phyloP scores from a whole-genome alignment of 1,140 invertebrate genomes.

The Bombus superbus region DNA sequence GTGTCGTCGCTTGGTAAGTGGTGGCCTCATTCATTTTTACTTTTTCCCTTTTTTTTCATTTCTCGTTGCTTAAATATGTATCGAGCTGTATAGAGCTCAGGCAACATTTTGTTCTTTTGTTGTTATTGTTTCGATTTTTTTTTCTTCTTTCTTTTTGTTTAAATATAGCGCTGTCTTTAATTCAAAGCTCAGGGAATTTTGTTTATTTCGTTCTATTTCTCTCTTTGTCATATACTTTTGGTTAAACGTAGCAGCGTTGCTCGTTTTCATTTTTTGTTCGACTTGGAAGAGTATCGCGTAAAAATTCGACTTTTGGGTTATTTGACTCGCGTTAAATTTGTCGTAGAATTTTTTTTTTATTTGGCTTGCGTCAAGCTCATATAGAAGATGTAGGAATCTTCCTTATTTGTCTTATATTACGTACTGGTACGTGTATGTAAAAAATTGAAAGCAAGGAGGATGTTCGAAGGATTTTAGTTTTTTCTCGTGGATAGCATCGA shows the following conservation, averaged over 20 bases:
- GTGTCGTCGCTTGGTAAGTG: slow-evolving; percentile 95
- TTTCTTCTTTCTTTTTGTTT: too few relatives aligned
- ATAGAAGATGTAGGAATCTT: background rate
- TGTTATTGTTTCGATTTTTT: too few relatives aligned
- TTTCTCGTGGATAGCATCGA: background rate
- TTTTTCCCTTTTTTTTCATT: background rate
- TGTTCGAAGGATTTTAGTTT: background rate
- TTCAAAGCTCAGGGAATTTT: too few relatives aligned
- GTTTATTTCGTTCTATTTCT: too few relatives aligned
- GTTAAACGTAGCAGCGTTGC: too few relatives aligned
- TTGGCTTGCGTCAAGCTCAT: background rate
- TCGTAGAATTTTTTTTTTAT: background rate
- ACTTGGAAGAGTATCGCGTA: background rate
- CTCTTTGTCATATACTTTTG: too few relatives aligned
- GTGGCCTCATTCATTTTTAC: background rate
- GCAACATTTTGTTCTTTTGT: background rate
- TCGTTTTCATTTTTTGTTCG: background rate
- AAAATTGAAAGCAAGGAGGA: background rate
- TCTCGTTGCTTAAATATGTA: background rate
- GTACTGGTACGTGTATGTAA: background rate
- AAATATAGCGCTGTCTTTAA: too few relatives aligned
- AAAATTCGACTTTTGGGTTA: background rate
- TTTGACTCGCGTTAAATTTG: background rate
- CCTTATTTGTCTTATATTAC: background rate
- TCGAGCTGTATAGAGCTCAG: background rate